These are phyloP conservation scores for Tenodera sinensis DNA, from an alignment of 2,888 invertebrate species.

Conservation along the genomic window DNA sequence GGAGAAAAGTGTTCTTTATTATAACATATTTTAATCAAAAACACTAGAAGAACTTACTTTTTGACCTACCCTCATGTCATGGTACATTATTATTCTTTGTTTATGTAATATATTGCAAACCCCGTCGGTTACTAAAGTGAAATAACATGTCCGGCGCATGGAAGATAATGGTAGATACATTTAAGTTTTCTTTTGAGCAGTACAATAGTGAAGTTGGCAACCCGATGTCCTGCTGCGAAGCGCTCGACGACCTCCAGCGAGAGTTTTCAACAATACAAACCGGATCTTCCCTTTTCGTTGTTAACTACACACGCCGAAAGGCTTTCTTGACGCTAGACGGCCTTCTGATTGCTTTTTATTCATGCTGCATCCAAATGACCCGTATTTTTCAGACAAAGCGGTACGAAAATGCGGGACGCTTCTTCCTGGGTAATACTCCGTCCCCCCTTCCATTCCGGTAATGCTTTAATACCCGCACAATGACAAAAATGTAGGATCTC, in stretches of 20 bases:
- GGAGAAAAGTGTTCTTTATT: too few species aligned
- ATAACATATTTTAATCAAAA: too few species aligned
- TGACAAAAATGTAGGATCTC: background rate
- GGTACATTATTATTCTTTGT: too few species aligned
- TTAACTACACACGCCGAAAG: background rate
- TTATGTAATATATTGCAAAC: background rate
- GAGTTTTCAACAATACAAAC: background rate
- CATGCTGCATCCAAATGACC: background rate
- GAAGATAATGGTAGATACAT: background rate
- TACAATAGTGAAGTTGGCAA: background rate
- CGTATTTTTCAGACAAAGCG: background rate
- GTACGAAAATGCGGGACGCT: background rate
- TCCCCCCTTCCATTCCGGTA: background rate
- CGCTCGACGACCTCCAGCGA: background rate
- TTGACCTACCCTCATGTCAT: too few species aligned
- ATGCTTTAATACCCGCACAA: background rate
- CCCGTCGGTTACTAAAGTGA: background rate
- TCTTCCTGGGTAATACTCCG: background rate
- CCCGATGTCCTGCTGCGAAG: background rate
- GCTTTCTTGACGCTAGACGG: background rate
- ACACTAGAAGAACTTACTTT: too few species aligned
- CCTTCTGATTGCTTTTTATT: background rate
- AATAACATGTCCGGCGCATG: background rate
- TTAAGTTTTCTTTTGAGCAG: background rate
- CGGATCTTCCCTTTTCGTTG: background rate